phyloP scores from a whole-genome alignment of 92 coral and sea anemone species.

The Chrysogorgia sp. region DNA sequence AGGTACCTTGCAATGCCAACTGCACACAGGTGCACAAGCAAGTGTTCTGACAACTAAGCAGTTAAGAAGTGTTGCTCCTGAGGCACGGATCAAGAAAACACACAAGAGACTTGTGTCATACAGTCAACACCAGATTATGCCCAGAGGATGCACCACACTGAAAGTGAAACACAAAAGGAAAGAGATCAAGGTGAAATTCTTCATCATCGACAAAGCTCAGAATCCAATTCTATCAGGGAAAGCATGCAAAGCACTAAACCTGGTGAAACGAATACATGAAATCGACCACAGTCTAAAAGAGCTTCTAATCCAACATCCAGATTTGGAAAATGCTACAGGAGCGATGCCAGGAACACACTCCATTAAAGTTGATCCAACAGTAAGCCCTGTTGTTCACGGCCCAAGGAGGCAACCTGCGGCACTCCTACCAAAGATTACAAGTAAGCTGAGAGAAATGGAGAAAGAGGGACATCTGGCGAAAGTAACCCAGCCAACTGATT shows the following conservation, averaged over 20 bases:
- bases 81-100: conserved; percentile 60
- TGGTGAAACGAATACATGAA: conserved; percentile 55
- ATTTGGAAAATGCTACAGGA: conserved; percentile 50
- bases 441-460: conserved; percentile 56
- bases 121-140: conserved; percentile 58
- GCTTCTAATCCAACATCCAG: conserved; percentile 58
- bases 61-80: conserved; percentile 52
- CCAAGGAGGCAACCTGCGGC: conserved; percentile 65
- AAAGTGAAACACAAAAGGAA: conserved; percentile 47
- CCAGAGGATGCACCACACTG: conserved; percentile 45
- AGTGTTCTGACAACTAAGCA: conserved; percentile 54
- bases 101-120: conserved; percentile 55
- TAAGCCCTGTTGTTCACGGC: conserved; percentile 57
- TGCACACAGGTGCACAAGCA: conserved; percentile 57
- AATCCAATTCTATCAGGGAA: conserved; percentile 61
- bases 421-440: conserved; percentile 45
- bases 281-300: conserved; percentile 42
- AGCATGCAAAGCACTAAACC: conserved; percentile 60
- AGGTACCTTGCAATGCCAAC: conserved; percentile 47
- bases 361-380: conserved; percentile 46
- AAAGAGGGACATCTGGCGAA: conserved; percentile 54
- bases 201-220: conserved; percentile 53
- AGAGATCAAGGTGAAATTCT: conserved; percentile 47
- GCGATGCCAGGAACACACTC: conserved; percentile 62
- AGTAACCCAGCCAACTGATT: conserved; percentile 58